These are phyloP conservation scores for Poecilus cupreus DNA, from an alignment of 2,888 invertebrate genomes.

Conservation along the genomic window DNA sequence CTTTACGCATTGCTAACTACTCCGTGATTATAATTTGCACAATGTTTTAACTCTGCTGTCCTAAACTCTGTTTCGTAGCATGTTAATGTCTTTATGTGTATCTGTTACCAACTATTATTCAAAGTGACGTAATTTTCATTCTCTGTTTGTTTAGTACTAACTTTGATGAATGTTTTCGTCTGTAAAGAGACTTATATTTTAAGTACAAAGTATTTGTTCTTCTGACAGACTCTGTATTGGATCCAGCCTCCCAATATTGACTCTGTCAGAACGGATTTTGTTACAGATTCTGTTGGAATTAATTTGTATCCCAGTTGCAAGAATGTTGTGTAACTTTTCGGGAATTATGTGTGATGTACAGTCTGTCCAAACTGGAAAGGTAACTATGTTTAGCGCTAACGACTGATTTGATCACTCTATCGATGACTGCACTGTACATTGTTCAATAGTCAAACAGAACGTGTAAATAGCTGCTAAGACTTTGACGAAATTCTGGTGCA, in stretches of 20 bases:
- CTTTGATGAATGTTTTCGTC: conserved; percentile 14
- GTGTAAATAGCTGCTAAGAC: conserved; percentile 24
- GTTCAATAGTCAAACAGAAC: not conserved
- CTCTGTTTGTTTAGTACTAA: not conserved
- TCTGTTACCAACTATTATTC: conserved; percentile 24
- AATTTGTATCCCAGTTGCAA: conserved; percentile 53
- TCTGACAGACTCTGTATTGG: conserved; percentile 41
- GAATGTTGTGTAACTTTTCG: conserved; percentile 28
- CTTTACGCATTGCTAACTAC: not conserved
- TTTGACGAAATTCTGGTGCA: conserved; percentile 57
- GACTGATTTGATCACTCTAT: not conserved
- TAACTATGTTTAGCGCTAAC: not conserved
- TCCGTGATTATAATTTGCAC: conserved; percentile 45
- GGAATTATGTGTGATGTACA: conserved; percentile 32
- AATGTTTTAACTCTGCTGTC: conserved; percentile 8
- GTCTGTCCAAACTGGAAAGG: conserved; percentile 21
- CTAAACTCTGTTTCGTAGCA: not conserved
- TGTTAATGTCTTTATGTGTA: conserved; percentile 15
- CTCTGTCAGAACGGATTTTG: conserved; percentile 34
- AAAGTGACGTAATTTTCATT: not conserved
- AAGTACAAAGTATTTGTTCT: not conserved
- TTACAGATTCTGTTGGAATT: not conserved
- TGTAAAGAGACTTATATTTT: not conserved
- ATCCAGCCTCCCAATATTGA: conserved; percentile 57
- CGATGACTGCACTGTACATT: conserved; percentile 39